Conservation (phyloP, 2,113 vertebrate genomes). For the Leptocoma aspasia region DNA sequence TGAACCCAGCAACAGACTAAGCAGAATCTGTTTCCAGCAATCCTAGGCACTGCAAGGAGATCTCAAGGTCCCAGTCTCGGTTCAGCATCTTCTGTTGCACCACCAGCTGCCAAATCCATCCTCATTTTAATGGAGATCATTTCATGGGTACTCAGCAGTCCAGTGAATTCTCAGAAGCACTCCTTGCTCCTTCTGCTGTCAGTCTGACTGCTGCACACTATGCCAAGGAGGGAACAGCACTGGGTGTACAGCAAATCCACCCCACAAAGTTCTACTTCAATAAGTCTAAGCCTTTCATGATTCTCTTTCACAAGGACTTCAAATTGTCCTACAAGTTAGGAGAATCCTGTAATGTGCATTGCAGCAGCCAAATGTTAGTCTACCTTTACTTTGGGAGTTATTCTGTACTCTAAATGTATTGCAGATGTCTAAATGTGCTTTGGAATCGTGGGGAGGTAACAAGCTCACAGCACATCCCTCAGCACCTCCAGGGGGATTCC, state of each 20-base stretch:
- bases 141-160: neutral
- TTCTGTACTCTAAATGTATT: neutral
- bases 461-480: neutral
- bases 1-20: neutral
- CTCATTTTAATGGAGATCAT: neutral
- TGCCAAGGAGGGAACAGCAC: neutral
- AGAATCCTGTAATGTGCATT: rapidly evolving
- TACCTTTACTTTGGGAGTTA: neutral
- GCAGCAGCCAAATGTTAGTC: neutral
- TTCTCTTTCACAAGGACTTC: neutral
- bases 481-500: neutral
- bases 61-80: neutral
- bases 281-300: neutral
- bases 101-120: neutral
- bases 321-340: neutral
- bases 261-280: neutral
- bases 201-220: neutral
- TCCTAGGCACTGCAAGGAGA: neutral
- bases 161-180: neutral
- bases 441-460: neutral
- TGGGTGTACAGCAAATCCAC: neutral
- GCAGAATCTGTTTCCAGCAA: neutral
- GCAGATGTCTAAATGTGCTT: neutral
- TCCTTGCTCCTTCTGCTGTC: neutral
- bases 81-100: neutral